Evolutionary conservation across 2,113 vertebrate genomes (phyloP).

Genomic region (Urocitellus parryii): DNA sequence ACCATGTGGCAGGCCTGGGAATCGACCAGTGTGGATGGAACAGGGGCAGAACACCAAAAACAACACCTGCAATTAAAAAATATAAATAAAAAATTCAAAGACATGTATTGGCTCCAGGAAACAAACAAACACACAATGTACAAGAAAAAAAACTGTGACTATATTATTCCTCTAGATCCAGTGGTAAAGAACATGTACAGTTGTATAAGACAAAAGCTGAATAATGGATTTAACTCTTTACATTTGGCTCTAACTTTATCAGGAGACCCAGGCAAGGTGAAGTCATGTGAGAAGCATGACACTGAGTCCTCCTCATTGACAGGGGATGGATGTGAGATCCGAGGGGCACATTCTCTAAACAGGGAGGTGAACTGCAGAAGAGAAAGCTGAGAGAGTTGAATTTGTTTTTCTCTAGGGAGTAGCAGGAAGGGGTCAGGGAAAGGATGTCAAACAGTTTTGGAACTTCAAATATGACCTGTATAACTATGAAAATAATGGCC

Average conservation of each 20-base stretch:
- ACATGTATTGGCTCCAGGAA: neutral
- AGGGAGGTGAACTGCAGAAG: neutral
- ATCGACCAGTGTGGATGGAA: fast-evolving
- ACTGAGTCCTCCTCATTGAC: neutral
- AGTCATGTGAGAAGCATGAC: neutral
- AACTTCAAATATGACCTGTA: neutral
- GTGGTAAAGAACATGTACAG: neutral
- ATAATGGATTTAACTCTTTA: neutral
- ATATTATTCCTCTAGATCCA: too few relatives aligned
- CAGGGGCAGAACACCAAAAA: neutral
- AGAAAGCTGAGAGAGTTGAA: neutral
- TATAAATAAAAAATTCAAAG: neutral
- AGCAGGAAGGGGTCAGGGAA: neutral
- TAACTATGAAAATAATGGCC: neutral
- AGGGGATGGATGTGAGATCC: neutral
- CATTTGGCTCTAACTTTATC: neutral
- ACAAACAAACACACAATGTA: neutral
- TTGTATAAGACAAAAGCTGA: neutral
- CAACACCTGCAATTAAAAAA: neutral
- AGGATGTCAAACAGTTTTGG: neutral
- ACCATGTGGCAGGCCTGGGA: fast-evolving
- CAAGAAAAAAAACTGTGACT: neutral
- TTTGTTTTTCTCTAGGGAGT: neutral
- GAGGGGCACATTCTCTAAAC: neutral
- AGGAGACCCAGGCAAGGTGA: too few relatives aligned